Conservation (phyloP, 2,797 vertebrate genomes). For the Cephalopachus bancanus region DNA sequence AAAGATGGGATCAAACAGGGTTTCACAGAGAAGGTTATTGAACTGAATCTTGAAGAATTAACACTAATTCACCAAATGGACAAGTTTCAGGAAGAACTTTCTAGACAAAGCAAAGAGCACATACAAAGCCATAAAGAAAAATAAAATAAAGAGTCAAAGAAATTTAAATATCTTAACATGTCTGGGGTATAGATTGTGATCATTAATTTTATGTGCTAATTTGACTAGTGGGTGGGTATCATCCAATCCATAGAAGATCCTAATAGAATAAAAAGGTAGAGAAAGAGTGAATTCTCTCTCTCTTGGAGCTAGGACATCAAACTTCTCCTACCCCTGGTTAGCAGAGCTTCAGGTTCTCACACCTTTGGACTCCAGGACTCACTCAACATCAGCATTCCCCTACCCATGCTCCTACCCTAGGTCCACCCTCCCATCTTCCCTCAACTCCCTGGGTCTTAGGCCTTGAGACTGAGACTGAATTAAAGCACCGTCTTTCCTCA, state of each 20-base stretch:
- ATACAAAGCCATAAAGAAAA: not conserved
- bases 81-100: not conserved
- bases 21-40: not conserved
- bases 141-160: not conserved
- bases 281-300: not conserved
- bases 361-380: not conserved
- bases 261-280: not conserved
- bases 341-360: not conserved
- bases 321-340: not conserved
- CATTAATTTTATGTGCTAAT: not conserved
- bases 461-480: not conserved
- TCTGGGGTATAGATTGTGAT: not conserved
- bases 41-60: conserved; percentile 54
- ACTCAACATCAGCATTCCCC: not conserved
- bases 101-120: not conserved
- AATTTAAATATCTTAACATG: not conserved
- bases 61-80: not conserved
- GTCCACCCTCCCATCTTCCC: too few species aligned
- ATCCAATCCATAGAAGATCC: not conserved
- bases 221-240: not conserved
- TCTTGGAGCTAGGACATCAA: not conserved
- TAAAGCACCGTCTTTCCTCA: too few species aligned
- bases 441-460: not conserved
- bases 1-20: not conserved
- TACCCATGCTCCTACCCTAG: not conserved